Conservation (phyloP, 2,113 vertebrate genomes). For the Tichodroma muraria region DNA sequence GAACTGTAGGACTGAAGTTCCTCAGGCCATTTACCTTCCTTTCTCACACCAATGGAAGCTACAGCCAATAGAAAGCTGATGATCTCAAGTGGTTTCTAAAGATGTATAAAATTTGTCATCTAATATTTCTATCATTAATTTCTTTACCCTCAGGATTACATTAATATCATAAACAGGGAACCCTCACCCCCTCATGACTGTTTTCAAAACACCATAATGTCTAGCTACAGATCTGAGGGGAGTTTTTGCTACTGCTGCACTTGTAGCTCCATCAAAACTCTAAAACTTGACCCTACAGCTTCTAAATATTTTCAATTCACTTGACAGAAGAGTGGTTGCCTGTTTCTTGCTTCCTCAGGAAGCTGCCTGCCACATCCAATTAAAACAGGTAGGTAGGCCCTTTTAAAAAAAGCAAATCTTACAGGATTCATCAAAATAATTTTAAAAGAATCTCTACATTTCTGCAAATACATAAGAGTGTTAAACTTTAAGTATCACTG, state of each 20-base stretch:
- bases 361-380: neutral
- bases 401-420: neutral
- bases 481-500: neutral
- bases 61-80: neutral
- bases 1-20: neutral
- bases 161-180: neutral
- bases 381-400: neutral
- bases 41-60: neutral
- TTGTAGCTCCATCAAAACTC: neutral
- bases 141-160: neutral
- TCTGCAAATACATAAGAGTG: neutral
- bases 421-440: neutral
- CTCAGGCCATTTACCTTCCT: neutral
- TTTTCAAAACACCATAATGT: neutral
- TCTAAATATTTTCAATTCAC: neutral
- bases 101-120: neutral
- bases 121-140: neutral
- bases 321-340: neutral
- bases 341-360: neutral
- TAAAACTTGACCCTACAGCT: neutral
- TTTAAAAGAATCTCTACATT: neutral
- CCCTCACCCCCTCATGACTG: neutral
- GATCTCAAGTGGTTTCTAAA: neutral
- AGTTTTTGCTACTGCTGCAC: neutral
- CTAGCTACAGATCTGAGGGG: neutral